These are phyloP conservation scores for Elanus axillaris DNA, from an alignment of 2,113 vertebrate genomes.

Conservation along the genomic window DNA sequence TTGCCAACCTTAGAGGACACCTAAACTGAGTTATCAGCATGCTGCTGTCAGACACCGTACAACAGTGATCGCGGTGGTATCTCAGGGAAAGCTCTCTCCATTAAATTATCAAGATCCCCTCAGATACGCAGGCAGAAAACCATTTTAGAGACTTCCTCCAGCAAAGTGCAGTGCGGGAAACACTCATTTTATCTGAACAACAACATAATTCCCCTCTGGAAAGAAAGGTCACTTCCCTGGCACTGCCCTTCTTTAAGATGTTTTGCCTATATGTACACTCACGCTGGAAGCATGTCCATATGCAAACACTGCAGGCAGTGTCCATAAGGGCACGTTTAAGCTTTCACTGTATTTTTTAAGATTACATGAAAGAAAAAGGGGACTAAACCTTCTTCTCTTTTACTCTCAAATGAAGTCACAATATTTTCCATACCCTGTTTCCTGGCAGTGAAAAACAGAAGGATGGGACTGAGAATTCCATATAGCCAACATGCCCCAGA, in stretches of 20 bases:
- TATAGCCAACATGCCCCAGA: accelerated
- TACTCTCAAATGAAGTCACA: not conserved
- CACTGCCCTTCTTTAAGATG: not conserved
- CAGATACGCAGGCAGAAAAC: not conserved
- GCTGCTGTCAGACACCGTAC: not conserved
- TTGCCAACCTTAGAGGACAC: not conserved
- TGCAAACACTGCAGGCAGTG: not conserved
- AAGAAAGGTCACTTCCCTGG: not conserved
- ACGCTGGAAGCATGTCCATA: not conserved
- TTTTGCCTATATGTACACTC: not conserved
- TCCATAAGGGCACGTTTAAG: not conserved
- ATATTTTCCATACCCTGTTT: not conserved
- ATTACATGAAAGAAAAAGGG: not conserved
- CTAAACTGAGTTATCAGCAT: not conserved
- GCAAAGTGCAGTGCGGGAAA: accelerated
- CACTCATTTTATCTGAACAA: not conserved
- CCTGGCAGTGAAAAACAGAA: not conserved
- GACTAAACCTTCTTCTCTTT: not conserved
- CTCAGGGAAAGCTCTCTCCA: not conserved
- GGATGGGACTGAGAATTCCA: not conserved
- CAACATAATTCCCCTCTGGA: not conserved
- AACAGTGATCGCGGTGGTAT: accelerated
- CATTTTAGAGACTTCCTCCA: not conserved
- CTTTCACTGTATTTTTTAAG: not conserved
- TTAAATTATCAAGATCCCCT: not conserved